Evolutionary conservation across 2,113 vertebrate genomes (phyloP).

Genomic region (Corythaixoides concolor): DNA sequence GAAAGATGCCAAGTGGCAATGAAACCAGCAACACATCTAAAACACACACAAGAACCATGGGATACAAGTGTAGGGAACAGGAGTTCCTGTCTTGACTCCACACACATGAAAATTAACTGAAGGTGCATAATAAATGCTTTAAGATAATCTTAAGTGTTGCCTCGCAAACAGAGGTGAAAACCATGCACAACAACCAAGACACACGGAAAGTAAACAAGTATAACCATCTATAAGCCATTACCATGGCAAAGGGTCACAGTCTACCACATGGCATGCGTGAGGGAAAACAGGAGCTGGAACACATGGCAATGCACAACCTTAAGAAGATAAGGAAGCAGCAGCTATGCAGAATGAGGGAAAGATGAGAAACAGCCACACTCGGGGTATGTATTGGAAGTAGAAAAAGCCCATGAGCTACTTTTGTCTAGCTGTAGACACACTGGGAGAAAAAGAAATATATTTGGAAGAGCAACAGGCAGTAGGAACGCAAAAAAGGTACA

Average conservation of each 20-base stretch:
- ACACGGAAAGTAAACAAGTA: not conserved
- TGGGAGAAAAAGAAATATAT: not conserved
- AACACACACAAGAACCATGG: not conserved
- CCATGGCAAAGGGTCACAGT: not conserved
- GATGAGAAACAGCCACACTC: not conserved
- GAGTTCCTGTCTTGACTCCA: not conserved
- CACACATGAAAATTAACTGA: not conserved
- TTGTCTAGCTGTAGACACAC: no score
- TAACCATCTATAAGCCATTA: not conserved
- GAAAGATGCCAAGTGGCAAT: not conserved
- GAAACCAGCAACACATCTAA: not conserved
- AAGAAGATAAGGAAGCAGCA: not conserved
- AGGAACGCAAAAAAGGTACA: not conserved
- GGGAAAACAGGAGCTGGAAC: not conserved
- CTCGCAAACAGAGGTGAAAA: not conserved
- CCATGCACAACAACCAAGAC: not conserved
- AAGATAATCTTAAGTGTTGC: not conserved
- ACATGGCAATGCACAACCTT: not conserved
- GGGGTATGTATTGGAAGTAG: not conserved
- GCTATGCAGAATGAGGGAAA: not conserved
- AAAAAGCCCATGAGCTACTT: not conserved
- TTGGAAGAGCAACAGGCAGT: not conserved
- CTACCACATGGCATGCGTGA: not conserved
- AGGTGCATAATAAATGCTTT: not conserved
- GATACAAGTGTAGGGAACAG: not conserved